These are phyloP conservation scores for Aphidoletes aphidimyza DNA, from an alignment of 2,888 invertebrate species.

Conservation along the genomic window DNA sequence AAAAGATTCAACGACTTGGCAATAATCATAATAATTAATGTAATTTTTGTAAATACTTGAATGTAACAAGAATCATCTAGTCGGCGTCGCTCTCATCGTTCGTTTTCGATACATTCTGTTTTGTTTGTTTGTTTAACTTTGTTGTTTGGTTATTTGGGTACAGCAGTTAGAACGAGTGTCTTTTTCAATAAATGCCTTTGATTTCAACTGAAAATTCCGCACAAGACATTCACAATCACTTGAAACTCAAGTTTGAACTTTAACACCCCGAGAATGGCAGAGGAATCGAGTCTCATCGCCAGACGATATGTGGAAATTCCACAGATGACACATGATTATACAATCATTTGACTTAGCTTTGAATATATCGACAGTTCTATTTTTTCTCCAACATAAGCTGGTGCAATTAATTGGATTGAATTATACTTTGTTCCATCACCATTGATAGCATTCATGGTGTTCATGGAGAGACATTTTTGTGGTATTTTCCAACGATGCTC, in stretches of 20 bases:
- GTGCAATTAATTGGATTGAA: conserved; percentile 34
- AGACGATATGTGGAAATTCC: not conserved
- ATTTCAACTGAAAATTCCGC: not conserved
- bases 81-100: not conserved
- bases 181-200: not conserved
- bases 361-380: not conserved
- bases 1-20: not conserved
- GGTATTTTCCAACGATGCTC: too few species aligned
- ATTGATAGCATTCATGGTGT: not conserved
- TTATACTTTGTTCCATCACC: not conserved
- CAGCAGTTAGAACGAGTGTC: not conserved
- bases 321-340: conserved; percentile 1
- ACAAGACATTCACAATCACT: not conserved
- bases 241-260: not conserved
- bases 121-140: conserved; percentile 21
- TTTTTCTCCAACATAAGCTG: not conserved
- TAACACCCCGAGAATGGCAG: not conserved
- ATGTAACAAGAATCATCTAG: not conserved
- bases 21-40: conserved; percentile 43
- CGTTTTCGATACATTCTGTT: not conserved
- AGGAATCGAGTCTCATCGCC: not conserved
- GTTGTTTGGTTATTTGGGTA: conserved; percentile 41
- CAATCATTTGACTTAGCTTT: not conserved
- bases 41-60: conserved; percentile 44
- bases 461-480: too few species aligned